phyloP scores from a whole-genome alignment of 2,888 invertebrate species.

The Torymus auratus region DNA sequence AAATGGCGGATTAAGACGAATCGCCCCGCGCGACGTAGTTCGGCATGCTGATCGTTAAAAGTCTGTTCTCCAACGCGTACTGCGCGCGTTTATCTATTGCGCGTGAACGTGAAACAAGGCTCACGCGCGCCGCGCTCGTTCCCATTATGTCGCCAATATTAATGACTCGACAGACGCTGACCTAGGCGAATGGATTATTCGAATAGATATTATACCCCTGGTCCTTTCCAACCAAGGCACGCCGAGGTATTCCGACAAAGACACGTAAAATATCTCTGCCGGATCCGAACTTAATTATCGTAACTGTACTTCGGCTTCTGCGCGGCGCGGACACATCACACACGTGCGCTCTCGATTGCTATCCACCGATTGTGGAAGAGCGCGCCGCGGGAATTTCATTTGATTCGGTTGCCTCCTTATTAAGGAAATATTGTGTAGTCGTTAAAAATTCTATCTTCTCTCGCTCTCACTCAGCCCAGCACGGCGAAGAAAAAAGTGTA shows the following conservation, averaged over 20 bases:
- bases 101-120: too few species aligned
- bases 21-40: too few species aligned
- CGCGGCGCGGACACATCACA: not conserved
- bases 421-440: slow-evolving; percentile 50
- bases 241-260: slow-evolving; percentile 50
- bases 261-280: slow-evolving; percentile 41
- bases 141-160: slow-evolving; percentile 13
- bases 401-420: slow-evolving; percentile 47
- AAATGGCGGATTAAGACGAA: too few species aligned
- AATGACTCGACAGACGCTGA: slow-evolving; percentile 11
- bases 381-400: slow-evolving; percentile 46
- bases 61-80: too few species aligned
- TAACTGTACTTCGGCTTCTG: slow-evolving; percentile 47
- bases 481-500: not conserved
- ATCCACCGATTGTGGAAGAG: slow-evolving; percentile 32
- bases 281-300: slow-evolving; percentile 49
- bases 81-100: too few species aligned
- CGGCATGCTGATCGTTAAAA: too few species aligned
- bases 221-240: slow-evolving; percentile 2
- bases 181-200: slow-evolving; percentile 13
- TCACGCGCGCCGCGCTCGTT: not conserved
- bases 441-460: slow-evolving; percentile 52
- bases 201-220: slow-evolving; percentile 40
- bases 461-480: slow-evolving; percentile 1
- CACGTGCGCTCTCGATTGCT: slow-evolving; percentile 29